Base-by-base conservation (phyloP, 2,888 invertebrate genomes). In the Tipula helvola region DNA sequence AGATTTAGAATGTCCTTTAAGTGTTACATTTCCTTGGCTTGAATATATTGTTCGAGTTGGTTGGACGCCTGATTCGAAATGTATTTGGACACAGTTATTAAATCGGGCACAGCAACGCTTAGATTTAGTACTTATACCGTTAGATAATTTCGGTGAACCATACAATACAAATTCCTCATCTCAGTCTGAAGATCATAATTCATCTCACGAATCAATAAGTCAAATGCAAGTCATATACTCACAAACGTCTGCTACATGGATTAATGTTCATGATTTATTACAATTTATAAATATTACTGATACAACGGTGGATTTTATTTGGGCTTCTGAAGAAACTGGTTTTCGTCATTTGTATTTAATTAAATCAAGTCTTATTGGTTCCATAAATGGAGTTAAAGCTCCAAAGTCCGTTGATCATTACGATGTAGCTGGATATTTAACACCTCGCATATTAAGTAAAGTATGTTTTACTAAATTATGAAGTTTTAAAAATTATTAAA, bases 41-140 rank as follows among this genome's bases (percentile, higher is more conserved):
- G 99, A 99, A 90, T 99, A 99, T 91, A 93, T 99, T 88, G 97
- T 98, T 0, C 92, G 99, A 88, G 97, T 96, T 13, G 99, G 98
- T 0, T 99, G 99, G 99, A 97, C 97, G 0, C 96, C 97, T 0
- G 96, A 97, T 90, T 96, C 97, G 41, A 94, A 96, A 89, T 95
- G 94, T 90, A 95, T 98, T 18, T 98, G 98, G 97, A 95, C 96
- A 12, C 97, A 98, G 90, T 92, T 98, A n/a, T 91, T 99, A 89
- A 96, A 98, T 90, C 93, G 99, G 0, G 94, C 95, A 88, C 99
- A 99, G 90, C 96, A 96, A 90, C 93, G 95, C 16, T 92, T 98
- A 87, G 97, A 97, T 89, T 91, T 99, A 88, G 95, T 96, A 39
- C 92, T 98, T 36, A 93, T 98, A 87, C 97, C 97, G 0, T 90